A percentile compares a stretch with the other conserved stretches of the same genome.
Conservation (phyloP, 2,888 invertebrate species). For the Amphipoea lucens region DNA sequence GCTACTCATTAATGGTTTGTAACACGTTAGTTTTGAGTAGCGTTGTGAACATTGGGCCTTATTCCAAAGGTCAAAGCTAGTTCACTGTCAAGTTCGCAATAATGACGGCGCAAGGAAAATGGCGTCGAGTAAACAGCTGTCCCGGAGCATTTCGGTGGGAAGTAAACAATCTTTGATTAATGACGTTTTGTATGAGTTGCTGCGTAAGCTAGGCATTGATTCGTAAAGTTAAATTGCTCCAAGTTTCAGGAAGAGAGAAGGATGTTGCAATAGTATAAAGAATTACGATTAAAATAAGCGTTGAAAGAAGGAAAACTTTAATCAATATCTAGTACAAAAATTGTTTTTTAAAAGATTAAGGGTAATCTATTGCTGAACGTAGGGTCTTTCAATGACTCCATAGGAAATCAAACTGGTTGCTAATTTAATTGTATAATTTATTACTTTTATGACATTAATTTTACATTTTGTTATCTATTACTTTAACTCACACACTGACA, state of each 20-base stretch:
- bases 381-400: neutral
- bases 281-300: neutral
- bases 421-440: neutral
- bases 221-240: neutral
- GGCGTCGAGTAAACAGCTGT: conserved; percentile 22
- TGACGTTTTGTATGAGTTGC: neutral
- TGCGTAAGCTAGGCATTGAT: conserved; percentile 4
- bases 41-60: neutral
- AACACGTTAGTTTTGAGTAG: neutral
- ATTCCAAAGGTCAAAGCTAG: conserved; percentile 27
- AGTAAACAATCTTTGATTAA: conserved; percentile 39
- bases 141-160: neutral
- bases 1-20: neutral
- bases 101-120: conserved; percentile 19
- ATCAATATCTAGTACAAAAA: neutral
- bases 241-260: neutral
- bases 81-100: conserved; percentile 42
- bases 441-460: too few relatives aligned
- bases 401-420: neutral
- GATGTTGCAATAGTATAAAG: neutral
- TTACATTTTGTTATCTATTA: too few relatives aligned
- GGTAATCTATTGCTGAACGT: too few relatives aligned
- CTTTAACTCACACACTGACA: too few relatives aligned
- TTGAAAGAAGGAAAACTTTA: neutral
- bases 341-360: neutral